Base-by-base conservation (phyloP, 2,113 vertebrate genomes). In the Pagrus major region DNA sequence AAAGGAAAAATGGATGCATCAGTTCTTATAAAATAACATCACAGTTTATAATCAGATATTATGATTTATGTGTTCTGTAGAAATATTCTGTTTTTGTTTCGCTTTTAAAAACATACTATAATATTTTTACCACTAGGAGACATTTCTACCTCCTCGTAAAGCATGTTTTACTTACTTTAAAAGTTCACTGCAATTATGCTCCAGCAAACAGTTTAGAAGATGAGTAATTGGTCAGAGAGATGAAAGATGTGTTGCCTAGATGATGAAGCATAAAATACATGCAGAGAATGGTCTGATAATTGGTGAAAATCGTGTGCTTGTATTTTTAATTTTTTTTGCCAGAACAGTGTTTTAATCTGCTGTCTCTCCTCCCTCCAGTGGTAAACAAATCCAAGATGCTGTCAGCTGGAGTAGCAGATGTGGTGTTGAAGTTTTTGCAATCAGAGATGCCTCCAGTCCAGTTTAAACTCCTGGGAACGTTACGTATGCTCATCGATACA, bases 361-460 rank as follows among this genome's bases (percentile, higher is more conserved):
- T 3, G 29, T 60, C 5, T 88, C 55, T 93, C 75, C 76, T 92
- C 71, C 64, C n/a, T 73, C 12, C 91, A 99, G 98, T 99, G 93
- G 95, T 98, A 82, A 99, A 99, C 95, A 99, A 99, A 88, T 96
- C 97, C 65, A 99, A 99, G 94, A 99, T 99, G 98, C 95, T 99
- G 78, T 96, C 96, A 21, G 96, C 96, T 39, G 97, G 97, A 0
- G 98, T 99, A 59, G 96, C 97, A 23, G 96, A 98, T 42, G 95
- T 97, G 64, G 98, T 99, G 73, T 87, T 99, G 93, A 99, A 98
- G 93, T 99, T 99, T 79, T 93, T 99, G 79, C 97, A 95, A 83
- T 99, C 98, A 0, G 98, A 99, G 94, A 99, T 99, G 98, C 97
- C 98, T 59, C 98, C 98, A 0, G 98, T 99, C 21, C 98, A 99